These are phyloP conservation scores for Ictalurus punctatus DNA, from an alignment of 2,113 vertebrate species.

Conservation along the genomic window DNA sequence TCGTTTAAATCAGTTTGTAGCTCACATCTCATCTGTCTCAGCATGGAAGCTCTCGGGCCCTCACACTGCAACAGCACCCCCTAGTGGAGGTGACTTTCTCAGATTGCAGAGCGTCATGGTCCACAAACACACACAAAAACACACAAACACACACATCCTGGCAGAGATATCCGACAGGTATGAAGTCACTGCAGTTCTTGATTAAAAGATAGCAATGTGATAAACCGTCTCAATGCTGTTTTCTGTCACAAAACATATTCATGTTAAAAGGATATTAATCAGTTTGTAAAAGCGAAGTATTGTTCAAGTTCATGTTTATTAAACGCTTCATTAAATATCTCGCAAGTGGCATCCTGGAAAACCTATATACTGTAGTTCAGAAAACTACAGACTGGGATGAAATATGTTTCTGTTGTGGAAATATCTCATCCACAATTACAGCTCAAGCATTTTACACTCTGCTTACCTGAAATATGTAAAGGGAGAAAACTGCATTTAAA, in stretches of 20 bases:
- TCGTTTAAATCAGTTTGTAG: conserved; percentile 78
- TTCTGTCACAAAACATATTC: neutral
- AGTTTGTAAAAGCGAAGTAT: neutral
- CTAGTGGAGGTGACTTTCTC: conserved; percentile 61
- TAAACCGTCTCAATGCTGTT: neutral
- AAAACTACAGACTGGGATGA: neutral
- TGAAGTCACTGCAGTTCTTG: neutral
- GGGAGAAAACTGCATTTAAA: neutral
- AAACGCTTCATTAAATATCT: too few relatives aligned
- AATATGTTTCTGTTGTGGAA: neutral
- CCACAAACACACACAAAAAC: neutral
- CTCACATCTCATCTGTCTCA: conserved; percentile 75
- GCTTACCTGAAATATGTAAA: neutral
- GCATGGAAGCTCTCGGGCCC: conserved; percentile 30
- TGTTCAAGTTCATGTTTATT: neutral
- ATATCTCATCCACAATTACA: neutral
- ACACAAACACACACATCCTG: neutral
- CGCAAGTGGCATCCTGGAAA: neutral
- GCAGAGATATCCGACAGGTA: neutral
- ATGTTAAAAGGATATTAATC: neutral
- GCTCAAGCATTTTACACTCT: neutral
- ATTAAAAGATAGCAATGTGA: neutral
- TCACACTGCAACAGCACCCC: conserved; percentile 47
- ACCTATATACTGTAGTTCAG: neutral
- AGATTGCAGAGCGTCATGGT: neutral